Conservation (phyloP, 2,888 invertebrate species). For the Blomia tropicalis region DNA sequence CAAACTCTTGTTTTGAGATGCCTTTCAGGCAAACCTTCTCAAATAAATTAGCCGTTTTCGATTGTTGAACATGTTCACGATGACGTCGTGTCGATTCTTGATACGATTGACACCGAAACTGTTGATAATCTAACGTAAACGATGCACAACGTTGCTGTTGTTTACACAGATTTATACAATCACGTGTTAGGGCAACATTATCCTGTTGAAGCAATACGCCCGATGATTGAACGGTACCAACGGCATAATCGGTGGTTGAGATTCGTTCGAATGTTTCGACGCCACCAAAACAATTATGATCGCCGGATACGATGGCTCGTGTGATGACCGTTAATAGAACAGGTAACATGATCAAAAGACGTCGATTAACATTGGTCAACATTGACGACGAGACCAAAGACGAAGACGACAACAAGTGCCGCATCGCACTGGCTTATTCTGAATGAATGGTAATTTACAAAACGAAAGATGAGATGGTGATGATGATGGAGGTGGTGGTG, state of each 20-base stretch:
- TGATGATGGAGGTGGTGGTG: not conserved
- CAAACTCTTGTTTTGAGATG: conserved; percentile 33
- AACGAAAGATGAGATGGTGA: too few relatives aligned
- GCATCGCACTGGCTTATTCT: not conserved
- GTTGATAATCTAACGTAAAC: conserved; percentile 35
- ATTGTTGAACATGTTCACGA: conserved; percentile 15
- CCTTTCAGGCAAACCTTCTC: conserved; percentile 38
- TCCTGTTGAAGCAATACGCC: conserved; percentile 36
- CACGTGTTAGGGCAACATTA: conserved; percentile 36
- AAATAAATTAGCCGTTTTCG: conserved; percentile 34
- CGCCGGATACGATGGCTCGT: conserved; percentile 22
- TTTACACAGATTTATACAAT: conserved; percentile 38
- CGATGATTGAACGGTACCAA: conserved; percentile 32
- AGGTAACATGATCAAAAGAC: conserved; percentile 21
- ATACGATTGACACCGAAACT: conserved; percentile 36
- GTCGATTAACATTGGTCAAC: not conserved
- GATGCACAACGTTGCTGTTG: conserved; percentile 29
- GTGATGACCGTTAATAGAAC: conserved; percentile 23
- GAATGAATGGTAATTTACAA: not conserved
- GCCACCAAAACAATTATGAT: conserved; percentile 38
- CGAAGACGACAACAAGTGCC: too few relatives aligned
- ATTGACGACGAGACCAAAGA: not conserved
- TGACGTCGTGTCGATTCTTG: conserved; percentile 32
- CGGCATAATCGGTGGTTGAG: conserved; percentile 33
- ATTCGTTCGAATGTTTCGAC: conserved; percentile 39